Conservation (phyloP, 2,797 vertebrate genomes). For the Tinamus major region DNA sequence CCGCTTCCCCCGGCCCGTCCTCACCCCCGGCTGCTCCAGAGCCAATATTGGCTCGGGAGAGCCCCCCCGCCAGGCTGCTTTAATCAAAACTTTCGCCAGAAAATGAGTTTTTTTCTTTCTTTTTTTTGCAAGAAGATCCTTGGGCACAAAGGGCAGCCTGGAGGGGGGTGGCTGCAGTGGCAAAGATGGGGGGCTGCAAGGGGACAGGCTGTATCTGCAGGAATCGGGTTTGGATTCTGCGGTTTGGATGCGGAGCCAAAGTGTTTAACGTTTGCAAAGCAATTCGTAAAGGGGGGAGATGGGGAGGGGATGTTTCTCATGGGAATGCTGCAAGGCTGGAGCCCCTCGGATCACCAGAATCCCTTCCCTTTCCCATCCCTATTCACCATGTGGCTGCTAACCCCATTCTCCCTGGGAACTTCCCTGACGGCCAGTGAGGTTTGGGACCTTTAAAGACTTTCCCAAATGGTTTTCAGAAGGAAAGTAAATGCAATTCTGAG, state of each 20-base stretch:
- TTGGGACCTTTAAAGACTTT: neutral
- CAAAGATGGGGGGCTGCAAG: neutral
- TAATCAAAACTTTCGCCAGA: conserved; percentile 62
- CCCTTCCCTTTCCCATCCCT: neutral
- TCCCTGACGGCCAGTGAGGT: neutral
- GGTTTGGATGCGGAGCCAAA: conserved; percentile 37
- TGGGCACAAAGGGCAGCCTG: conserved; percentile 39
- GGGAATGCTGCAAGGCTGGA: neutral
- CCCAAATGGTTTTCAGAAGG: neutral
- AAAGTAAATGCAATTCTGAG: rapidly evolving
- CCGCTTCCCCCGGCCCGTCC: neutral
- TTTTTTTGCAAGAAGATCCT: conserved; percentile 50
- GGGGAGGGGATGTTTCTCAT: neutral
- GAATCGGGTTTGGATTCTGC: conserved; percentile 17
- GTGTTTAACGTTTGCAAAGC: neutral
- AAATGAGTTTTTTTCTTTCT: conserved; percentile 25
- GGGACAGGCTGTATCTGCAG: conserved; percentile 29
- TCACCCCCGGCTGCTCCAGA: conserved; percentile 58
- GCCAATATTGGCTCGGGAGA: conserved; percentile 53
- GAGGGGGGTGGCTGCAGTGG: conserved; percentile 38
- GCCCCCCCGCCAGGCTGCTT: conserved; percentile 52
- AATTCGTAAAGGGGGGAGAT: neutral
- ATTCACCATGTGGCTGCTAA: rapidly evolving
- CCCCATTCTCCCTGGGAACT: neutral
- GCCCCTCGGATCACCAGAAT: rapidly evolving